These are phyloP conservation scores for Amblyjoppa proteus DNA, from an alignment of 2,888 invertebrate genomes.

Conservation along the genomic window DNA sequence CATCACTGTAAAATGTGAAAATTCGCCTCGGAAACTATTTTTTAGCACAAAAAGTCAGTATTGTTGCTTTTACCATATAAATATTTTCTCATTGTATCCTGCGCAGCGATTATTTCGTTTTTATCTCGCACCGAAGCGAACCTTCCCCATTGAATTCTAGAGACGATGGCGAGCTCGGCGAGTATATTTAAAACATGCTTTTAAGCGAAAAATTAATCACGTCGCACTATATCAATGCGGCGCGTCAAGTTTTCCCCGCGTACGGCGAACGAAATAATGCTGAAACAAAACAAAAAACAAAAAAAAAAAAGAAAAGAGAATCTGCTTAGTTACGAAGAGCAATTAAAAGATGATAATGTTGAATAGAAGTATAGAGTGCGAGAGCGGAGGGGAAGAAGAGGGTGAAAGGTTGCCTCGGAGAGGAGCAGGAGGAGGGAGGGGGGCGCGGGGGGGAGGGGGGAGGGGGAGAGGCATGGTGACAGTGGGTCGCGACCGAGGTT, in stretches of 20 bases:
- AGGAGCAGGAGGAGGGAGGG: conserved; percentile 27
- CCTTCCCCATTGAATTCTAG: neutral
- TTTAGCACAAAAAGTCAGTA: too few species aligned
- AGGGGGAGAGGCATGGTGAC: conserved; percentile 66
- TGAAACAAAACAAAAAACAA: neutral
- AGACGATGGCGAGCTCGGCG: neutral
- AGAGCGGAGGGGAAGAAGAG: conserved; percentile 18
- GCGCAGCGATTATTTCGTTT: neutral
- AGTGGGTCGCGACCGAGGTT: conserved; percentile 65
- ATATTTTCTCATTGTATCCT: neutral
- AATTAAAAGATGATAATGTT: conserved; percentile 78
- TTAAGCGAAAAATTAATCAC: neutral
- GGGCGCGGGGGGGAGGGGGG: conserved; percentile 38
- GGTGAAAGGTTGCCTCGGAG: conserved; percentile 19
- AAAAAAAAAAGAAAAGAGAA: conserved; percentile 10
- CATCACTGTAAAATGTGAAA: too few species aligned
- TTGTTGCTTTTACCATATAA: too few species aligned
- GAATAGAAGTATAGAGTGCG: conserved; percentile 54
- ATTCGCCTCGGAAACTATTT: too few species aligned
- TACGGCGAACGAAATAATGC: neutral
- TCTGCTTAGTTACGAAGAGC: conserved; percentile 72
- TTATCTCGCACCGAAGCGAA: neutral
- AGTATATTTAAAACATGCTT: neutral
- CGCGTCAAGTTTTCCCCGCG: neutral
- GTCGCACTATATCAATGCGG: neutral